Evolutionary conservation across 2,113 vertebrate genomes (phyloP).

Genomic region (Hoplias malabaricus): DNA sequence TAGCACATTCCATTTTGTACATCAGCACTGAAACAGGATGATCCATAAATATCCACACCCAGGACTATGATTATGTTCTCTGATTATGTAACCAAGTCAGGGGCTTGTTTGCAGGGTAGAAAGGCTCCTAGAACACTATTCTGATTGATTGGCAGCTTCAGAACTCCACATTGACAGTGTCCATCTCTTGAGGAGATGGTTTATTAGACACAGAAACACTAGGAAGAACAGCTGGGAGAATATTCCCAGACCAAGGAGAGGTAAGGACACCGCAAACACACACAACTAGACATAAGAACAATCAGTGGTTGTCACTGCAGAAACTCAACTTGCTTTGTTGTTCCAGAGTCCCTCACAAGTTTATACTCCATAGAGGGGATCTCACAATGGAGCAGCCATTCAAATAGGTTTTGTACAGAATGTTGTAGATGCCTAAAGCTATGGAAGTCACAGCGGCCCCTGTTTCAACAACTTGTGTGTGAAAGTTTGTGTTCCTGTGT

Average conservation of each 20-base stretch:
- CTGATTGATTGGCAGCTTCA: conserved; percentile 32
- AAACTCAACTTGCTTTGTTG: too few species aligned
- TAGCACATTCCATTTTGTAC: neutral
- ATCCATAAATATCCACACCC: conserved; percentile 13
- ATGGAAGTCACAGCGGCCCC: too few species aligned
- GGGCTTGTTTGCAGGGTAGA: conserved; percentile 9
- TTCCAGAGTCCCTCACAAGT: too few species aligned
- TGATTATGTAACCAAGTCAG: conserved; percentile 34
- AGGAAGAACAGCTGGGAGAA: conserved; percentile 23
- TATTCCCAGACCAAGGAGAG: conserved; percentile 8
- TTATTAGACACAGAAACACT: conserved; percentile 11
- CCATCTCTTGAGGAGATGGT: conserved; percentile 17
- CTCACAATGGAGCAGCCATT: too few species aligned
- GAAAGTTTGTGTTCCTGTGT: too few species aligned
- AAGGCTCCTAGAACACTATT: neutral
- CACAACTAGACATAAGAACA: too few species aligned
- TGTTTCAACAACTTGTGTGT: too few species aligned
- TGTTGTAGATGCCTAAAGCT: too few species aligned
- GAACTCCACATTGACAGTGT: conserved; percentile 30
- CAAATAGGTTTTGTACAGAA: too few species aligned
- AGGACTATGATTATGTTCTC: conserved; percentile 25
- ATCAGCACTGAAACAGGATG: neutral
- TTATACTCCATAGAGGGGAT: too few species aligned
- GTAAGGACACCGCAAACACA: too few species aligned
- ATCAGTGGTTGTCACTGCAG: neutral